phyloP scores from a whole-genome alignment of 2,888 invertebrate species.

The Margaritifera margaritifera region DNA sequence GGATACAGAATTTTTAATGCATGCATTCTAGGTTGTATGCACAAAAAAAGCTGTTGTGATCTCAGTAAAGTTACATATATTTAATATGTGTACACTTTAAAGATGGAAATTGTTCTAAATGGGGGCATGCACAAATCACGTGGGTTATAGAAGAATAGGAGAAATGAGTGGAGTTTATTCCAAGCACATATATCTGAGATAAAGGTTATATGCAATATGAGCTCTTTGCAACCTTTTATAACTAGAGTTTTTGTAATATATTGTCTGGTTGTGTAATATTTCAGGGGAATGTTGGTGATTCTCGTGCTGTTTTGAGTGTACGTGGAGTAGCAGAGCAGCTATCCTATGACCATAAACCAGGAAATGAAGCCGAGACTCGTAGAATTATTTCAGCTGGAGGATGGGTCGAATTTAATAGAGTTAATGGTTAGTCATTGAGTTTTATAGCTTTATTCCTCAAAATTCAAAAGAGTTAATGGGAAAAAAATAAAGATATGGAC shows the following conservation, averaged over 20 bases:
- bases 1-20: no score
- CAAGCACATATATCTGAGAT: no score
- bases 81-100: no score
- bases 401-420: slow-evolving; percentile 96
- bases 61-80: no score
- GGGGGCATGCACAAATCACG: no score
- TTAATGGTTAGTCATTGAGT: slow-evolving; percentile 83
- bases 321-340: slow-evolving; percentile 83
- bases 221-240: not conserved
- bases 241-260: not conserved
- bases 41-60: no score
- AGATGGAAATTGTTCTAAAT: no score
- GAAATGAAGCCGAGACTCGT: slow-evolving; percentile 87
- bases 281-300: slow-evolving; percentile 96
- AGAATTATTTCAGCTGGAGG: slow-evolving; percentile 95
- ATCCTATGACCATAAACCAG: slow-evolving; percentile 97
- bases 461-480: not conserved
- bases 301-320: slow-evolving; percentile 92
- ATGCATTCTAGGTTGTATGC: no score
- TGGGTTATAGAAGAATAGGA: no score
- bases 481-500: no score
- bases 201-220: no score
- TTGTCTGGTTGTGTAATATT: not conserved
- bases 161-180: not conserved
- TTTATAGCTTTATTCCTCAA: not conserved